Evolutionary conservation across 2,888 invertebrate genomes (phyloP), one percentile per base, ranked within the genome.

Genomic region (Leptinotarsa haldemani): DNA sequence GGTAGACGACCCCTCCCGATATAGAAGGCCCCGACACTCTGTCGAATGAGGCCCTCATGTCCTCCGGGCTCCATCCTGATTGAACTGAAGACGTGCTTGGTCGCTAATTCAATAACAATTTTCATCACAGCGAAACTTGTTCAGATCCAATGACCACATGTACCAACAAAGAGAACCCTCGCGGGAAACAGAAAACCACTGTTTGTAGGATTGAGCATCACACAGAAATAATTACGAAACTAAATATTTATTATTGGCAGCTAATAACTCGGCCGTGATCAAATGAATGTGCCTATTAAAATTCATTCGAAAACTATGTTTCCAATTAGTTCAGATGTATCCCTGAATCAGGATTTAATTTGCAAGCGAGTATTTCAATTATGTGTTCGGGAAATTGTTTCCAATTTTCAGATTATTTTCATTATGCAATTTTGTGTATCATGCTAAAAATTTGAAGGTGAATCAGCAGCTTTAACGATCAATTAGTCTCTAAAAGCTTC

Each of bases 191-290:
- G 48, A 16, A 48, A 48, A 50, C n/a, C 50, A n/a, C 50, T 50
- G 50, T 50, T 50, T 50, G 50, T n/a, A 16, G 50, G 50, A 50
- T n/a, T n/a, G n/a, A 50, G n/a, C 50, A 50, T 50, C 50, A 50
- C 50, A 50, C n/a, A 3, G 50, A 50, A 50, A 50, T 50, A 16
- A 50, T 50, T 50, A 50, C 50, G 16, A 50, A 50, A 50, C 50
- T 50, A 4, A 50, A 50, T 50, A 50, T 16, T n/a, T 7, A 50
- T 4, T 50, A 50, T 50, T 50, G 50, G 50, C 50, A n/a, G 50
- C 4, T 15, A 50, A 50, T 50, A n/a, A 50, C 15, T 50, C n/a
- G 1, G n/a, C 1, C 15, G n/a, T 50, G 50, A 50, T 50, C 50
- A n/a, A 50, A 50, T 50, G 50, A 16, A 50, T 50, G 7, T 15